Conservation (phyloP, 1,140 invertebrate species). For the Bombus balteatus region DNA sequence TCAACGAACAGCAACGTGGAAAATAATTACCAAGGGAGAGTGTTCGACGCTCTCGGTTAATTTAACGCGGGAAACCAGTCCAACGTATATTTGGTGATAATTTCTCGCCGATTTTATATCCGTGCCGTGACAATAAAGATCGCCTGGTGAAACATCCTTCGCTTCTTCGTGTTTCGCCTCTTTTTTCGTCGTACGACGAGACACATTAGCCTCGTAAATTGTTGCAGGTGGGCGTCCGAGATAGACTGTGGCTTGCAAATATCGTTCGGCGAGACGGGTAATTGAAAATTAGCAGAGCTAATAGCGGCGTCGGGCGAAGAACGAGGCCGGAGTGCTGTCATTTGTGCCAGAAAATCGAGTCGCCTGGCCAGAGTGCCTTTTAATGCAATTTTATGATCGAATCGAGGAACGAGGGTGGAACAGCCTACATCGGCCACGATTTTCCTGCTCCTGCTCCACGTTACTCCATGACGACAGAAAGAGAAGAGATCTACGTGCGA, state of each 20-base stretch:
- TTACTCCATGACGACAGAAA: too few relatives aligned
- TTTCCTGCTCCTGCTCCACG: constrained; percentile 53
- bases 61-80: not conserved
- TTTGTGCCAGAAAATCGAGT: constrained; percentile 78
- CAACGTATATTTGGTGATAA: not conserved
- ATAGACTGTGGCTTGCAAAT: constrained; percentile 74
- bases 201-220: constrained; percentile 52
- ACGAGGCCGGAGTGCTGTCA: constrained; percentile 70
- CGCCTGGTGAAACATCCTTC: constrained; percentile 12
- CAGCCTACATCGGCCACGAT: constrained; percentile 70
- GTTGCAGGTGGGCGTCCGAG: constrained; percentile 54
- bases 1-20: not conserved
- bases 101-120: not conserved
- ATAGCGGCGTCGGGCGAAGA: constrained; percentile 74
- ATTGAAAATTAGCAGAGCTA: constrained; percentile 80
- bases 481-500: too few relatives aligned
- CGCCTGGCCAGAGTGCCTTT: constrained; percentile 75
- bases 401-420: constrained; percentile 60
- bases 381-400: constrained; percentile 76
- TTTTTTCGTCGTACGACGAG: not conserved
- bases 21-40: not conserved
- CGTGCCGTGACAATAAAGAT: not conserved
- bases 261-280: constrained; percentile 74
- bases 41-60: not conserved
- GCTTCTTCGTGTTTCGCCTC: not conserved